A percentile compares a stretch with the other conserved stretches of the same genome.
phyloP scores from a whole-genome alignment of 64 coral and sea anemone species.

The Montipora cactus region DNA sequence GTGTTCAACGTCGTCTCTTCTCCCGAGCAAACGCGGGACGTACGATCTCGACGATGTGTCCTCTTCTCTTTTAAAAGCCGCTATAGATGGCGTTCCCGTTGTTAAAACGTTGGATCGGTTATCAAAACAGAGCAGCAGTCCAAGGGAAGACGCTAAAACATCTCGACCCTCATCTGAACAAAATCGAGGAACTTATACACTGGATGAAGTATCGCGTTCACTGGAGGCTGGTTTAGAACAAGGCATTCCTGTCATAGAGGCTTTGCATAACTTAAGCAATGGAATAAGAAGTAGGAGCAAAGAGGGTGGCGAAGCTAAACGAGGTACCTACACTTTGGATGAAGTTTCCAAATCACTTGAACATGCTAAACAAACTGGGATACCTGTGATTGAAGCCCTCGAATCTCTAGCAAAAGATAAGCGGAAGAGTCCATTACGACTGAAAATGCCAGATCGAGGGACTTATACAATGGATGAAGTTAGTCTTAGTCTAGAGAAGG shows the following conservation, averaged over 20 bases:
- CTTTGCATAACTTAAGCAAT: slow-evolving; percentile 59
- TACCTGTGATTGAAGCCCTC: slow-evolving; percentile 80
- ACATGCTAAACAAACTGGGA: slow-evolving; percentile 74
- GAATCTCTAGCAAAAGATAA: slow-evolving; percentile 43
- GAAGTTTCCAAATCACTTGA: slow-evolving; percentile 85
- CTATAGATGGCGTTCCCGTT: slow-evolving; percentile 44
- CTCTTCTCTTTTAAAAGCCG: slow-evolving; percentile 57
- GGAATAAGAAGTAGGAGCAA: neutral
- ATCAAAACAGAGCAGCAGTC: slow-evolving; percentile 23
- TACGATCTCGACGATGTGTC: slow-evolving; percentile 82
- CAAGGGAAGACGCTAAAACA: neutral
- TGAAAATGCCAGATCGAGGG: slow-evolving; percentile 25
- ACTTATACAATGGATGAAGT: slow-evolving; percentile 91
- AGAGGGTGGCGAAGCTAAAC: slow-evolving; percentile 17
- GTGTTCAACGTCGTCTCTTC: neutral
- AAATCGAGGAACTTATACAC: slow-evolving; percentile 73
- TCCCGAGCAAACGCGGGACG: slow-evolving; percentile 58
- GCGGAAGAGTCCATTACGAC: neutral
- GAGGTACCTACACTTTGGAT: slow-evolving; percentile 81
- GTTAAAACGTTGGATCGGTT: slow-evolving; percentile 76
- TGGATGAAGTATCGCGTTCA: slow-evolving; percentile 77
- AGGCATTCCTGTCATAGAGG: slow-evolving; percentile 74
- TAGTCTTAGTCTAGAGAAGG: slow-evolving; percentile 71
- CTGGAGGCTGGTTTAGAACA: slow-evolving; percentile 25
- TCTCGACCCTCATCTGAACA: neutral